Conservation (phyloP, 2,888 invertebrate genomes). For the Leptinotarsa juncta region DNA sequence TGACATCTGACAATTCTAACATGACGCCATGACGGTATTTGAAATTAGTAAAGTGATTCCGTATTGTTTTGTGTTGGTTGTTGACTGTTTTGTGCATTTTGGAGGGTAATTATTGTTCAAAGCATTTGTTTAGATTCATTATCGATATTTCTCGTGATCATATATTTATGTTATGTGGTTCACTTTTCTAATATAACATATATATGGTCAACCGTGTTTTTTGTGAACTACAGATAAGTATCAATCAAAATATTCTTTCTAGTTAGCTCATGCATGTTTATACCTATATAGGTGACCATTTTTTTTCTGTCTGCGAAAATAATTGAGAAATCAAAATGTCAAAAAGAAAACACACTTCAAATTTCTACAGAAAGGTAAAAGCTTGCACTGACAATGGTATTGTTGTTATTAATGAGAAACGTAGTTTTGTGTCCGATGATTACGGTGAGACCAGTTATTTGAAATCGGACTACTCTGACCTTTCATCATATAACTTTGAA, state of each 20-base stretch:
- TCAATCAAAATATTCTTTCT: not conserved
- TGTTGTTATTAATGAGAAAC: conserved; percentile 12
- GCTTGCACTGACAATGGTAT: not conserved
- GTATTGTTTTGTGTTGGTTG: not conserved
- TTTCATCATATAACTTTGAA: not conserved
- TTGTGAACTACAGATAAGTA: not conserved
- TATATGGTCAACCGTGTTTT: not conserved
- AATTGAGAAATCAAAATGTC: not conserved
- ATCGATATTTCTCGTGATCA: no score
- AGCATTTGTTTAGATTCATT: no score
- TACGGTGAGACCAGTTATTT: not conserved
- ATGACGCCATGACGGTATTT: no score
- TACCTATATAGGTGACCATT: not conserved
- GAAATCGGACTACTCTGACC: not conserved
- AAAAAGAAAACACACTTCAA: not conserved
- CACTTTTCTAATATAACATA: no score
- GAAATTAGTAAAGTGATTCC: no score
- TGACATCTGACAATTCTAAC: no score
- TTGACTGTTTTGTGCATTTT: not conserved
- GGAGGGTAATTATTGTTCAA: not conserved
- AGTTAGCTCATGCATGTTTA: not conserved
- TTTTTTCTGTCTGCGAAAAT: not conserved
- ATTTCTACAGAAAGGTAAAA: conserved; percentile 1
- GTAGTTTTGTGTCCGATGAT: not conserved
- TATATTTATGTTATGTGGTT: no score